Evolutionary conservation across 2,113 vertebrate species (phyloP), one percentile per base, ranked within the genome.

Genomic region (Amia ocellicauda): DNA sequence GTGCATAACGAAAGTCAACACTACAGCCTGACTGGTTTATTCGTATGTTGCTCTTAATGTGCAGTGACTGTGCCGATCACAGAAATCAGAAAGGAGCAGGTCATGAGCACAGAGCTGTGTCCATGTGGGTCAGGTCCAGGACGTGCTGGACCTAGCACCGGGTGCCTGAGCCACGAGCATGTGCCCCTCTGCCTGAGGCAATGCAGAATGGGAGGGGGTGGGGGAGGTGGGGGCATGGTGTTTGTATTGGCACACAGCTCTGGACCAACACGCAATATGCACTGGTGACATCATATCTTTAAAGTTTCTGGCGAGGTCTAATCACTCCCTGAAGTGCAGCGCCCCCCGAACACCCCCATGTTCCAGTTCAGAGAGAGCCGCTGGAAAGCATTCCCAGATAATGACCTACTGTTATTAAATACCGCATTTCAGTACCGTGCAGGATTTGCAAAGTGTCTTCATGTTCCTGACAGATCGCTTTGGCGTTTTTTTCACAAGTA

Each of bases 211-310:
- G 62, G 63, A 24, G 42, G 17, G 68, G 49, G 51, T 41, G 45
- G 52, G 36, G 68, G 68, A 52, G 43, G 4, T 47, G 45, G 2
- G 28, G 24, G 16, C 40, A 47, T 31, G 14, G 16, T 71, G 72
- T 70, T 74, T 74, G 42, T 36, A 45, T 66, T 74, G 69, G 69
- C 72, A 55, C 52, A n/a, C 13, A 24, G 58, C 28, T n/a, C 36
- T 41, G 67, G 52, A 50, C 67, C 36, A 22, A 27, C 54, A 70
- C 68, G 62, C 70, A 66, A 54, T 68, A 66, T 4, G 8, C 58
- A 60, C 62, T 42, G 45, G 62, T 76, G 74, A 76, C 70, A 65
- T 76, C 70, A 76, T 70, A 70, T 73, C 74, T 72, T 69, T 72
- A 69, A 68, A 63, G 68, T 73, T 60, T 70, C 66, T 62, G 56